A percentile compares a stretch with the other conserved stretches of the same genome.
These are phyloP conservation scores for Ptychodera flava DNA, from an alignment of 35 echinoderm and acorn worm species.

Conservation along the genomic window DNA sequence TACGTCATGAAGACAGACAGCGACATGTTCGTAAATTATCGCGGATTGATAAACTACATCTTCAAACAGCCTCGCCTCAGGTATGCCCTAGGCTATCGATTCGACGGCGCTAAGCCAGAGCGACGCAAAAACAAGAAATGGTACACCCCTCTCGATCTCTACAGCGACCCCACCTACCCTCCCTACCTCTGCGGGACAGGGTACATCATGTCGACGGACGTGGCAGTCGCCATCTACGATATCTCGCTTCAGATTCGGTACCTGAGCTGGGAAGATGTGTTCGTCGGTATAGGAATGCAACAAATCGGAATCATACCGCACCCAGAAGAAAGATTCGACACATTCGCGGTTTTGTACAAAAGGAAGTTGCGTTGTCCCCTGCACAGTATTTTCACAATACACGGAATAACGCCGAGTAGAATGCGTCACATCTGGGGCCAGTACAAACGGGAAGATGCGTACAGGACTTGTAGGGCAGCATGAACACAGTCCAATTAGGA, in stretches of 20 bases:
- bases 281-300: neutral
- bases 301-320: neutral
- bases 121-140: constrained; percentile 50
- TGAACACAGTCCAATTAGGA: neutral
- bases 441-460: neutral
- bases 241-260: neutral
- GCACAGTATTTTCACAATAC: neutral
- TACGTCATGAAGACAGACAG: constrained; percentile 78
- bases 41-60: constrained; percentile 29
- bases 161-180: constrained; percentile 47
- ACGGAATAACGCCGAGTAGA: neutral
- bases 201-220: constrained; percentile 77
- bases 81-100: constrained; percentile 25
- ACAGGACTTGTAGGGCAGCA: neutral
- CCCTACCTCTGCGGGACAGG: constrained; percentile 57
- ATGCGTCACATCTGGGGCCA: neutral
- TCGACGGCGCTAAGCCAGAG: constrained; percentile 26
- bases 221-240: neutral
- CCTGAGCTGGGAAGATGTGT: constrained; percentile 12
- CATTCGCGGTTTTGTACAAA: neutral
- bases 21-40: constrained; percentile 57
- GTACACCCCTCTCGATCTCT: constrained; percentile 43
- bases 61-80: neutral
- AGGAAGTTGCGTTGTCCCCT: neutral
- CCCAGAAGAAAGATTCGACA: neutral